Evolutionary conservation across 2,888 invertebrate genomes (phyloP), one percentile per base, ranked within the genome.

Genomic region (Agonum fuliginosum): DNA sequence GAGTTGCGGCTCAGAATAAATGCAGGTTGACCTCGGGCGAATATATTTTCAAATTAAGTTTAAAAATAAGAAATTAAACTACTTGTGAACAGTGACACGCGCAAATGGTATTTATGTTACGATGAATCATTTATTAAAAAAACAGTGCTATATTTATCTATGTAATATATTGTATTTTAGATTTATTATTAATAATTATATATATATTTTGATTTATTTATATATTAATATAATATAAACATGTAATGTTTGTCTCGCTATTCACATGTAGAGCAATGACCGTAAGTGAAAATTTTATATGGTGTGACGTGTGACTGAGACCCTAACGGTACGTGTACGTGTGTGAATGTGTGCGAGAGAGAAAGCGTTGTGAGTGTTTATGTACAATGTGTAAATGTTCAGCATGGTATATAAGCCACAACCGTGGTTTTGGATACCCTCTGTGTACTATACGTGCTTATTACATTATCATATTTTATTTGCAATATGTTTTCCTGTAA

Each of bases 111-210:
- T 75, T 75, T 75, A 69, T 76, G 30, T 69, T 75, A 48, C 30
- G 24, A 67, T 24, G 48, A 48, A 46, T 74, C 41, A 74, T 67
- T 75, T 43, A 65, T 30, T 65, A 43, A 75, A 34, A 67, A 74
- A 74, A 65, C 65, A 76, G 76, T 76, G 75, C 75, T 75, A 75
- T 75, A 75, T 75, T 75, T 75, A 75, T 75, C 65, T 75, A 54
- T 75, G 76, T 76, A 76, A 76, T 76, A 76, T 76, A 76, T 76
- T 76, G 69, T 76, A 76, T 76, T 76, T 76, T 76, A 76, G 69
- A 48, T 76, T 76, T 76, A 76, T 77, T 65, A 74, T 30, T 27
- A 54, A 14, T 34, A 27, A 70, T 70, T 37, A 54, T 70, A 41
- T 77, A 51, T 77, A 77, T 54, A 51, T 54, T 58, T 70, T 69